Percentiles rank a stretch among this genome's conserved stretches.
Evolutionary conservation across 2,888 invertebrate genomes (phyloP).

Genomic region (Adelognathus sp.): DNA sequence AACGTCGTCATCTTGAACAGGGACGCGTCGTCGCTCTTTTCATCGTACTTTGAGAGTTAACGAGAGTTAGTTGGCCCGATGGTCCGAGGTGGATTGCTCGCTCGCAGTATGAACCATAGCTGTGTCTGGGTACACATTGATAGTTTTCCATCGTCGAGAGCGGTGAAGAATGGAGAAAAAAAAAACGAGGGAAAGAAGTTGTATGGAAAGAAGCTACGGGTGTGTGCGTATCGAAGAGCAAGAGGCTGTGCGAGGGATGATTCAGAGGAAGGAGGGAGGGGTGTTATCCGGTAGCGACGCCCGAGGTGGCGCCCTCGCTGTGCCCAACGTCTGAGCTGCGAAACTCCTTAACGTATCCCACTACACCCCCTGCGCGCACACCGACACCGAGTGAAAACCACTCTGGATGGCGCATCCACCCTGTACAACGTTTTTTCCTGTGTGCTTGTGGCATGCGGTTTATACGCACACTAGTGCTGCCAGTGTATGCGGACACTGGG

Average conservation of each 20-base stretch:
- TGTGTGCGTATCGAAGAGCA: neutral
- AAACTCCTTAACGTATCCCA: slow-evolving; percentile 48
- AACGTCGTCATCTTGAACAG: neutral
- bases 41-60: slow-evolving; percentile 69
- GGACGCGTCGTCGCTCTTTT: slow-evolving; percentile 51
- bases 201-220: neutral
- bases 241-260: slow-evolving; percentile 36
- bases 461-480: neutral
- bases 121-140: slow-evolving; percentile 44
- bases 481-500: neutral
- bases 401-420: slow-evolving; percentile 31
- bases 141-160: neutral
- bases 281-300: slow-evolving; percentile 63
- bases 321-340: slow-evolving; percentile 50
- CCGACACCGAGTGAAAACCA: slow-evolving; percentile 38
- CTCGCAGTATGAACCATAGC: neutral
- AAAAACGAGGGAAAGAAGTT: neutral
- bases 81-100: slow-evolving; percentile 63
- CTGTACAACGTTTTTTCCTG: neutral
- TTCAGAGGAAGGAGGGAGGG: slow-evolving; percentile 60
- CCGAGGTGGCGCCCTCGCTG: slow-evolving; percentile 76
- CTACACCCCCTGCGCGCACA: slow-evolving; percentile 20
- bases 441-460: neutral
- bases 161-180: neutral
- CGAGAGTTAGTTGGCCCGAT: slow-evolving; percentile 68